These are phyloP conservation scores for Cyanistes caeruleus DNA, from an alignment of 2,113 vertebrate genomes.

Conservation along the genomic window DNA sequence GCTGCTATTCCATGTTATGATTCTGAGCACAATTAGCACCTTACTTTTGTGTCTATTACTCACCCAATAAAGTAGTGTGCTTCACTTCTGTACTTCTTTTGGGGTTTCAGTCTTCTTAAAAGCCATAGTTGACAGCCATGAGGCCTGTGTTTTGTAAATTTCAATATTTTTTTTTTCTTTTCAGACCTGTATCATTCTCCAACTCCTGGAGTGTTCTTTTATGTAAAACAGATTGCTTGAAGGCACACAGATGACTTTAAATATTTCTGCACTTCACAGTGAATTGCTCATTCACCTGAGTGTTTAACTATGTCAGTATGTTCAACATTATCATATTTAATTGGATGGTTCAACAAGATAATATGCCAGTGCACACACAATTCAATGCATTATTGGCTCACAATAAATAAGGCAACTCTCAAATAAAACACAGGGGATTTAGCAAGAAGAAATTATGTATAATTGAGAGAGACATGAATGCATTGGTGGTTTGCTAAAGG, in stretches of 20 bases:
- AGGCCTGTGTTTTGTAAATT: not conserved
- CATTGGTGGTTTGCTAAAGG: slow-evolving; percentile 40
- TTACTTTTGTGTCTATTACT: not conserved
- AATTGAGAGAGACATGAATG: not conserved
- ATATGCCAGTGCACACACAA: slow-evolving; percentile 73
- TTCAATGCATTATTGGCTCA: slow-evolving; percentile 69
- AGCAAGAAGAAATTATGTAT: slow-evolving; percentile 44
- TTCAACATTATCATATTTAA: slow-evolving; percentile 84
- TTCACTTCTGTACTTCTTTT: not conserved
- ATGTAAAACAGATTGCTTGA: slow-evolving; percentile 71
- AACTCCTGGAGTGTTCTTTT: slow-evolving; percentile 65
- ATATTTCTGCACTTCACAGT: slow-evolving; percentile 80
- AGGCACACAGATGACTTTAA: slow-evolving; percentile 75
- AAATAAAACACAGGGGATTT: slow-evolving; percentile 55
- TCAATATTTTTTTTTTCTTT: not conserved
- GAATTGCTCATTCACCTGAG: slow-evolving; percentile 84
- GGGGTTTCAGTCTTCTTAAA: not conserved
- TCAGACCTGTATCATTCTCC: not conserved
- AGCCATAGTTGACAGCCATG: not conserved
- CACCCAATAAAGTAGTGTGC: not conserved
- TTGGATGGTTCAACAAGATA: slow-evolving; percentile 84
- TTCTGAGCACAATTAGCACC: not conserved
- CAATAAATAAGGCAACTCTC: slow-evolving; percentile 74
- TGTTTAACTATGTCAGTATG: slow-evolving; percentile 79
- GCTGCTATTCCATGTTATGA: not conserved